Base-by-base conservation (phyloP, 2,888 invertebrate genomes). In the Furcula furcula region DNA sequence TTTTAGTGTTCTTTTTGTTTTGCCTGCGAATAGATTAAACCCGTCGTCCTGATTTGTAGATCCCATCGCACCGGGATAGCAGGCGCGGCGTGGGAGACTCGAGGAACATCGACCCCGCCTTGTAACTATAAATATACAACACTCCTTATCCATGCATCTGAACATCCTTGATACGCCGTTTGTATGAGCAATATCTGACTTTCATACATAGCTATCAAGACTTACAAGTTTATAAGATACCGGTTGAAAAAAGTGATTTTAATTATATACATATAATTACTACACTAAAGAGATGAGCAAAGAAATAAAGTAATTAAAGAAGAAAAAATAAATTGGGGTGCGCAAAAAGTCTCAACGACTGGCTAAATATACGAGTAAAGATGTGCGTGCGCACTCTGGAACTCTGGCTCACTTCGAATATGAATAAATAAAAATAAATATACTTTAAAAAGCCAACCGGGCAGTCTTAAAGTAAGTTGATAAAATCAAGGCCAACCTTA, bases 101-200 rank as follows among this genome's bases (percentile, higher is more conserved):
- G 61, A 63, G 79, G 83, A 76, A 76, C 86, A 61, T 82, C 85
- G 86, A 87, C 86, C 86, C 86, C 84, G 79, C 68, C 60, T n/a
- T 66, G 69, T 65, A 62, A 71, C 86, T 87, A 87, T 83, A 83
- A 87, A 87, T 87, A 83, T 67, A 77, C 74, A 66, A 58, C 58
- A 56, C 59, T 72, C 63, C 69, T 76, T 75, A 76, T 78, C 73
- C 80, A 72, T 71, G 73, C 72, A 71, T 58, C 60, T 47, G 56
- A 66, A 65, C 53, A 68, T 57, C 65, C 62, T 65, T 63, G 65
- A 65, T 68, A 54, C 50, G 46, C 38, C 55, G 53, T 53, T 56
- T 51, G 56, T 55, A 49, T 51, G 41, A 36, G 36, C 41, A 39
- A 34, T 34, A 27, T 20, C 32, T 21, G 18, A 20, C 38, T 30